Percentiles rank a stretch among this genome's conserved stretches.
Conservation (phyloP, 2,797 vertebrate genomes). For the Mus caroli region DNA sequence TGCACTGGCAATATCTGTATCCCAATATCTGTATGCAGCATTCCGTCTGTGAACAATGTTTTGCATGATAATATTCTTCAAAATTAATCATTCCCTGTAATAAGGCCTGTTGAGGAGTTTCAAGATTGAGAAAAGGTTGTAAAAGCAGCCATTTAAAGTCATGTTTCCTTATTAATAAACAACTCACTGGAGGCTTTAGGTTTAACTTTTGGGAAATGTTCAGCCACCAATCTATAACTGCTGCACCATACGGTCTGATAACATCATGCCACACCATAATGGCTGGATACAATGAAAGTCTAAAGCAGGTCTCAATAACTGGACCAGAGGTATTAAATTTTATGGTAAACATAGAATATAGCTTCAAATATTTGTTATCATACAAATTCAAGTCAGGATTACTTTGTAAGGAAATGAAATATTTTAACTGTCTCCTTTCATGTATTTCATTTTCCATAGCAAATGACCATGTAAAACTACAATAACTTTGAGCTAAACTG, state of each 20-base stretch:
- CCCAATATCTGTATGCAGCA: not conserved
- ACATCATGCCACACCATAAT: not conserved
- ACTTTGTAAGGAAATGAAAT: conserved; percentile 6
- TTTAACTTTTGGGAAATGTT: not conserved
- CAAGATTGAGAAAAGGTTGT: no score
- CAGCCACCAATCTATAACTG: not conserved
- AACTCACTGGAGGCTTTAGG: no score
- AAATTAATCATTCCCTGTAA: not conserved
- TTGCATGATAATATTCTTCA: not conserved
- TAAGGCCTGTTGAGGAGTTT: not conserved
- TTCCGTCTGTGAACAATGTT: not conserved
- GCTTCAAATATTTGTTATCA: not conserved
- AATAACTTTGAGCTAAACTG: not conserved
- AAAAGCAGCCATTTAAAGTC: not conserved
- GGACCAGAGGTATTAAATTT: not conserved
- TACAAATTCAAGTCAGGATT: not conserved
- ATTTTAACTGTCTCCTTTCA: not conserved
- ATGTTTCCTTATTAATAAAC: not conserved
- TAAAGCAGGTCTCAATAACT: not conserved
- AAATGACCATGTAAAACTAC: not conserved
- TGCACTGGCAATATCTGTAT: no score
- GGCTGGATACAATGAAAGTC: not conserved
- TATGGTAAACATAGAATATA: not conserved
- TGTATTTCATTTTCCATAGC: not conserved
- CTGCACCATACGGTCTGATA: not conserved